These are phyloP conservation scores for Tigriopus japonicus DNA, from an alignment of 1,140 invertebrate species.

Conservation along the genomic window DNA sequence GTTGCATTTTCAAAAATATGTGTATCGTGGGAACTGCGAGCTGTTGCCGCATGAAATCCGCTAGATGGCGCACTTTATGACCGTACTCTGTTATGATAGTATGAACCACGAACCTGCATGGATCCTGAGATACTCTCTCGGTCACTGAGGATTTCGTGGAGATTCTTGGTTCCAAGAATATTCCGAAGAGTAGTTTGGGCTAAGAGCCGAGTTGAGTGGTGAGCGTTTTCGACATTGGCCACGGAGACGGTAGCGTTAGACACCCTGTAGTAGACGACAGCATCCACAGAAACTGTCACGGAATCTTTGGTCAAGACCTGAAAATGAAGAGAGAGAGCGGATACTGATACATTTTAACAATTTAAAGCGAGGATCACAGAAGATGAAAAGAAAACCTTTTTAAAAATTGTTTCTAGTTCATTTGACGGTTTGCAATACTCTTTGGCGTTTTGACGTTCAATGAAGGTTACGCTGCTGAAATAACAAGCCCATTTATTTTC, in stretches of 20 bases:
- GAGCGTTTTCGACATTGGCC: slow-evolving; percentile 89
- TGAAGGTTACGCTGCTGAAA: too few relatives aligned
- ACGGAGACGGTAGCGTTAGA: slow-evolving; percentile 90
- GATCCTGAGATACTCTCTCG: slow-evolving; percentile 19
- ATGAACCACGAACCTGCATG: slow-evolving; percentile 9
- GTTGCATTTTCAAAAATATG: too few relatives aligned
- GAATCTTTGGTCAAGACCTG: slow-evolving; percentile 30
- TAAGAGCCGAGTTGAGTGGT: slow-evolving; percentile 37
- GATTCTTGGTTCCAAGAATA: slow-evolving; percentile 29
- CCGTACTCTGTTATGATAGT: background rate
- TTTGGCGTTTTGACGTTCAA: too few relatives aligned
- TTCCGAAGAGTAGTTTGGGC: slow-evolving; percentile 28
- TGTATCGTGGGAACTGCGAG: too few relatives aligned
- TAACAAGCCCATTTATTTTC: too few relatives aligned
- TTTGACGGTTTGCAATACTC: too few relatives aligned
- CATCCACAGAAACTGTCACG: slow-evolving; percentile 30
- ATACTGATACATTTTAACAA: too few relatives aligned
- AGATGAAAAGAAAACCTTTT: too few relatives aligned
- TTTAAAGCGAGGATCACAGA: too few relatives aligned
- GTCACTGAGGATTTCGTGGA: slow-evolving; percentile 29
- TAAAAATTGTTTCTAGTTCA: too few relatives aligned
- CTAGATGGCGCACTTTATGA: too few relatives aligned
- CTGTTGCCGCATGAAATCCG: too few relatives aligned
- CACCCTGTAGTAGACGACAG: slow-evolving; percentile 33
- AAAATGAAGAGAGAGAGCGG: background rate